Evolutionary conservation across 1,140 invertebrate genomes (phyloP).

Genomic region (Oreohelix idahoensis): DNA sequence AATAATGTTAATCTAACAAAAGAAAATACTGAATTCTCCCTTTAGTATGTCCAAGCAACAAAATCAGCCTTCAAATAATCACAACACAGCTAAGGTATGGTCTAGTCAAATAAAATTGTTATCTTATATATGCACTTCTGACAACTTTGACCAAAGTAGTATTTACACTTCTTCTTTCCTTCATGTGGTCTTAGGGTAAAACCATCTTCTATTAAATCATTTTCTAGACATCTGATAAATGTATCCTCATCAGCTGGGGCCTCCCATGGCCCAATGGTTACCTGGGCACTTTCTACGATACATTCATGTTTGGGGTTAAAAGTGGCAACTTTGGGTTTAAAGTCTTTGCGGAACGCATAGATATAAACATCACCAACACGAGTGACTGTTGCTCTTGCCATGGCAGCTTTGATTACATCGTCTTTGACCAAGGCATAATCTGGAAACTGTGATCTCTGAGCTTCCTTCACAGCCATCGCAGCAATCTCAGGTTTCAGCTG

Average conservation of each 20-base stretch:
- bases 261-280: constrained; percentile 65
- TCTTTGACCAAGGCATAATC: constrained; percentile 58
- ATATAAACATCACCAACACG: constrained; percentile 65
- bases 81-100: no score
- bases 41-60: no score
- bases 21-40: no score
- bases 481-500: constrained; percentile 60
- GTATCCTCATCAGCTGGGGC: constrained; percentile 63
- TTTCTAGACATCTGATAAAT: constrained; percentile 63
- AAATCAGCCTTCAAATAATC: no score
- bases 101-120: constrained; percentile 57
- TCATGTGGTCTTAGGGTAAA: constrained; percentile 65
- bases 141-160: constrained; percentile 68
- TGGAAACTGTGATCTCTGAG: constrained; percentile 63
- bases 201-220: constrained; percentile 64
- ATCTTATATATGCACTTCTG: constrained; percentile 65
- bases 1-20: no score
- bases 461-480: constrained; percentile 56
- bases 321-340: constrained; percentile 57
- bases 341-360: constrained; percentile 62
- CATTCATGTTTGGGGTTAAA: constrained; percentile 67
- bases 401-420: constrained; percentile 56
- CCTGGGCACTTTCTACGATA: constrained; percentile 61
- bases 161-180: constrained; percentile 63
- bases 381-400: constrained; percentile 58